These are phyloP conservation scores for Cryptotermes secundus DNA, from an alignment of 1,140 invertebrate genomes.

Conservation along the genomic window DNA sequence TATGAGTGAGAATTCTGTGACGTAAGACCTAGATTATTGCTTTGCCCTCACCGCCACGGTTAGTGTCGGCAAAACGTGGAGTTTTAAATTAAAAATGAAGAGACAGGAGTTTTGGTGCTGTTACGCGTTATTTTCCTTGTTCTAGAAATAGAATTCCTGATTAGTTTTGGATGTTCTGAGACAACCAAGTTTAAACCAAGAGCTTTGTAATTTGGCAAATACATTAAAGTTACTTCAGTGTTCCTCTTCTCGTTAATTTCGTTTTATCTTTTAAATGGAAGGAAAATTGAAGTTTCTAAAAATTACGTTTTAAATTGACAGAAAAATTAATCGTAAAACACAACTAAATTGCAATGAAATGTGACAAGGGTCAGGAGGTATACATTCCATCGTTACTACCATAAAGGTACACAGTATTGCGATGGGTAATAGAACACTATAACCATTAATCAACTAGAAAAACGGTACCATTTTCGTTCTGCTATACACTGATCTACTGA, in stretches of 20 bases:
- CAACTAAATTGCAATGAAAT: conserved; percentile 8
- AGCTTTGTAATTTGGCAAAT: neutral
- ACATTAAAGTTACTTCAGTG: neutral
- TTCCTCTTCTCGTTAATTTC: neutral
- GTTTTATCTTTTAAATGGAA: neutral
- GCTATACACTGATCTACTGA: conserved; percentile 2
- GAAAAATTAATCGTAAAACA: neutral
- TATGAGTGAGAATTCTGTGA: too few relatives aligned
- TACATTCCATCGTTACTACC: neutral
- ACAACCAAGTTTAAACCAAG: neutral
- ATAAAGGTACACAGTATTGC: neutral
- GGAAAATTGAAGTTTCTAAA: neutral
- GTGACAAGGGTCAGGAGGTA: neutral
- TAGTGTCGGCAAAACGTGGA: too few relatives aligned
- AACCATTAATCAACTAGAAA: conserved; percentile 20
- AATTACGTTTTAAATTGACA: neutral
- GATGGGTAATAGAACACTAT: conserved; percentile 5
- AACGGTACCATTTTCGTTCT: conserved; percentile 10
- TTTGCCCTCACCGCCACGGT: too few relatives aligned
- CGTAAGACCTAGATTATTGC: too few relatives aligned
- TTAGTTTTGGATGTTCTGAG: neutral
- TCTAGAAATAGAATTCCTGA: neutral
- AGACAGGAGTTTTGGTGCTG: neutral
- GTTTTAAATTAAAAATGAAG: too few relatives aligned
- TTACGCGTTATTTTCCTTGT: neutral